Conservation (phyloP, 2,888 invertebrate genomes). For the Polydrusus pterygomalis region DNA sequence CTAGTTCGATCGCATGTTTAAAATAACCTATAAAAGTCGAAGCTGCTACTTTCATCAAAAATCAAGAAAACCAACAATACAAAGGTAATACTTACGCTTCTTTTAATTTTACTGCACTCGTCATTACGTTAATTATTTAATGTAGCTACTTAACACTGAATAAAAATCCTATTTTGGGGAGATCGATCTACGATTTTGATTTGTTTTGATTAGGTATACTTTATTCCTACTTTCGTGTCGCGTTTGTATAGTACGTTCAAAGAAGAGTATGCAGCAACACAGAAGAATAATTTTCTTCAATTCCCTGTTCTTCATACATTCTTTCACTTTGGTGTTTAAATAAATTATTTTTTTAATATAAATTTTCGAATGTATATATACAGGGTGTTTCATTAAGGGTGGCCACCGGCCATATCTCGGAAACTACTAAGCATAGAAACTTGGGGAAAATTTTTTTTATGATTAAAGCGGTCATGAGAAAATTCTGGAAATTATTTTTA, state of each 20-base stretch:
- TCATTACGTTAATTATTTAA: conserved; percentile 61
- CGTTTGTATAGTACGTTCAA: background rate
- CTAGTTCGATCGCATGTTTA: background rate
- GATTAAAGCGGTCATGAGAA: too few relatives aligned
- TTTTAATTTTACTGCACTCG: conserved; percentile 67
- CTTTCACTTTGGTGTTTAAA: too few relatives aligned
- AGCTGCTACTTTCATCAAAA: background rate
- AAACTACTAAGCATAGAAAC: too few relatives aligned
- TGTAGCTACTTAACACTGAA: background rate
- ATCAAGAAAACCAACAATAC: background rate
- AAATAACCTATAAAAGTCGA: conserved; percentile 18
- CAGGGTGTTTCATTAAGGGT: too few relatives aligned
- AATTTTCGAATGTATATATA: too few relatives aligned
- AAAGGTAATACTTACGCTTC: conserved; percentile 66
- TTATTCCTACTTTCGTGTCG: background rate
- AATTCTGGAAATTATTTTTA: too few relatives aligned
- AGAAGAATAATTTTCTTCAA: too few relatives aligned
- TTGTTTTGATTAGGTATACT: conserved; percentile 16
- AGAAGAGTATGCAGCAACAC: conserved; percentile 1
- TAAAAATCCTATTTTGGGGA: background rate
- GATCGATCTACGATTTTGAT: background rate
- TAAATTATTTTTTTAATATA: too few relatives aligned
- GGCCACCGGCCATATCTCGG: too few relatives aligned
- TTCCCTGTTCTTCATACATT: too few relatives aligned
- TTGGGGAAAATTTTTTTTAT: too few relatives aligned